These are phyloP conservation scores for Meiosimyza decipiens DNA, from an alignment of 2,888 invertebrate species.

Conservation along the genomic window DNA sequence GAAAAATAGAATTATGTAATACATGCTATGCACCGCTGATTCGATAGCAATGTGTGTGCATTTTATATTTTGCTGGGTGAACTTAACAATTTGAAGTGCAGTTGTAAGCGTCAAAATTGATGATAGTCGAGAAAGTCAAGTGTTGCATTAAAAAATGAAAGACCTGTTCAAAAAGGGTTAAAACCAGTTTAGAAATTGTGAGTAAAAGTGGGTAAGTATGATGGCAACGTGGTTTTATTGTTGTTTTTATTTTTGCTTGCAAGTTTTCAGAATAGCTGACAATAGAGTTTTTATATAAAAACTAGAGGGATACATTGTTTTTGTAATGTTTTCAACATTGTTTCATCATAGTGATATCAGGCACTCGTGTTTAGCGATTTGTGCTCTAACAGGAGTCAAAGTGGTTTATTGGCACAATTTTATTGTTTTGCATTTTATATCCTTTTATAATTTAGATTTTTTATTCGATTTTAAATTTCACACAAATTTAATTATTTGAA, in stretches of 20 bases:
- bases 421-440: background rate
- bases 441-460: too few relatives aligned
- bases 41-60: background rate
- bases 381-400: background rate
- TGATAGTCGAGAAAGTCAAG: slow-evolving; percentile 52
- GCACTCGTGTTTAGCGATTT: background rate
- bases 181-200: background rate
- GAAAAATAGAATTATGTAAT: background rate
- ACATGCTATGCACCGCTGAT: slow-evolving; percentile 1
- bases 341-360: background rate
- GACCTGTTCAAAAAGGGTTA: background rate
- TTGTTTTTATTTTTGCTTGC: slow-evolving; percentile 7
- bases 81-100: slow-evolving; percentile 27
- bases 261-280: slow-evolving; percentile 8
- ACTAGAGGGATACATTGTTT: background rate
- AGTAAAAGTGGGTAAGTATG: background rate
- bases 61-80: slow-evolving; percentile 6
- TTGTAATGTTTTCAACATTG: slow-evolving; percentile 7
- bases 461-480: too few relatives aligned
- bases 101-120: slow-evolving; percentile 49
- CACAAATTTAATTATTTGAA: too few relatives aligned
- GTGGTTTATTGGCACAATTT: slow-evolving; percentile 12
- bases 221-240: slow-evolving; percentile 7
- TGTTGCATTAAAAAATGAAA: slow-evolving; percentile 30
- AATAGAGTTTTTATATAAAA: slow-evolving; percentile 14